phyloP scores from a whole-genome alignment of 2,113 vertebrate species.

The Burhinus oedicnemus region DNA sequence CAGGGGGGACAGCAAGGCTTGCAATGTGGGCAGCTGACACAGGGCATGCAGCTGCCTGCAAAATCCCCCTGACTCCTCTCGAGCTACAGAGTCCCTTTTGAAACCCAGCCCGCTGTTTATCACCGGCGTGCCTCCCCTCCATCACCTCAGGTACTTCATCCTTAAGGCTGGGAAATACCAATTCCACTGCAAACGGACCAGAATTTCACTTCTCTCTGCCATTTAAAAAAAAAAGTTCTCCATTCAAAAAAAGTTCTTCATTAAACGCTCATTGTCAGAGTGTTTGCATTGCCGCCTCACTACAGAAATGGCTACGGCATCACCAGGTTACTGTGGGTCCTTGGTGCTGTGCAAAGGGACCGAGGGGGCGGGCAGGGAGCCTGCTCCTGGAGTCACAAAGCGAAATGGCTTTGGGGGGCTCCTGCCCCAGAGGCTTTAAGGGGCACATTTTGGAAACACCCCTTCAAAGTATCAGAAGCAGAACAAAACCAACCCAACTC shows the following conservation, averaged over 20 bases:
- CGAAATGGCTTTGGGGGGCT: accelerated
- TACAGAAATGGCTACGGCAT: accelerated
- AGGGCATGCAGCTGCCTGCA: neutral
- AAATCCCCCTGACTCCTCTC: neutral
- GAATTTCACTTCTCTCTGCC: neutral
- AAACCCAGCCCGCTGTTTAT: neutral
- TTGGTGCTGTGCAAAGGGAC: neutral
- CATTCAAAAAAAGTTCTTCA: neutral
- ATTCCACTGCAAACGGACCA: accelerated
- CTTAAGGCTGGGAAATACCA: neutral
- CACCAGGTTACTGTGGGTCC: accelerated
- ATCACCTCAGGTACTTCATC: too few species aligned
- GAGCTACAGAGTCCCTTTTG: neutral
- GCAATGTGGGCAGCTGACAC: too few species aligned
- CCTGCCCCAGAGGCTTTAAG: neutral
- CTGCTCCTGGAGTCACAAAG: neutral
- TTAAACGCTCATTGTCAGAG: accelerated
- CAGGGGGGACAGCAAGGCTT: neutral
- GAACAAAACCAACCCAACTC: neutral
- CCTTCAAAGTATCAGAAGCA: neutral
- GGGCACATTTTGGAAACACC: neutral
- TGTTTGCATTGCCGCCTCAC: accelerated
- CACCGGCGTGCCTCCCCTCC: neutral
- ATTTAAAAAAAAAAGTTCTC: accelerated
- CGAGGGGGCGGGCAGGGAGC: accelerated